A percentile compares a stretch with the other conserved stretches of the same genome.
phyloP scores from a whole-genome alignment of 2,888 invertebrate species.

The Hydroisotoma schaefferi region DNA sequence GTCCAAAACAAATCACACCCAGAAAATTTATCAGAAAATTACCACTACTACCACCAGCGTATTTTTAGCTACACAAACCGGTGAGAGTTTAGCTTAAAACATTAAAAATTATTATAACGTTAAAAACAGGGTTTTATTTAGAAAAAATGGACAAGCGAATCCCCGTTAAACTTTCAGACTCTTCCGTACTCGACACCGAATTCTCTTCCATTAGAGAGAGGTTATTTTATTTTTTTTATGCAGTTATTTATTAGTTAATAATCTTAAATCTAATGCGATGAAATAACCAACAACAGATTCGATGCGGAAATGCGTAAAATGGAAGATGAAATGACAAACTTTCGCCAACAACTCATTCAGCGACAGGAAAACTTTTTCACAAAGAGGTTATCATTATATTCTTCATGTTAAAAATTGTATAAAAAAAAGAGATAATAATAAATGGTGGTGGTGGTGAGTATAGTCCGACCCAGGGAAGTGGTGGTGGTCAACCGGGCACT shows the following conservation, averaged over 20 bases:
- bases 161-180: conserved; percentile 89
- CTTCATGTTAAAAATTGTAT: too few species aligned
- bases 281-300: too few species aligned
- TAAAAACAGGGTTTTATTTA: too few species aligned
- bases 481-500: conserved; percentile 56
- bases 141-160: conserved; percentile 55
- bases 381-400: too few species aligned
- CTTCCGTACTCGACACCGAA: conserved; percentile 93
- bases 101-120: too few species aligned
- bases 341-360: conserved; percentile 87
- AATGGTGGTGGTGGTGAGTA: too few species aligned
- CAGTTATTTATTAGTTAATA: neutral
- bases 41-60: too few species aligned
- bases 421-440: too few species aligned
- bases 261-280: neutral
- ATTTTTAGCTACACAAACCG: too few species aligned
- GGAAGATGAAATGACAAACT: conserved; percentile 97
- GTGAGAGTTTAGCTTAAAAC: too few species aligned
- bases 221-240: conserved; percentile 22
- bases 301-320: conserved; percentile 97
- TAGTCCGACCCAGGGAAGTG: neutral
- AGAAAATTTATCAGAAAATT: too few species aligned
- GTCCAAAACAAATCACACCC: too few species aligned
- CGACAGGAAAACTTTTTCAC: conserved; percentile 82
- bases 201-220: conserved; percentile 93